A percentile compares a stretch with the other conserved stretches of the same genome.
Evolutionary conservation across 92 coral and sea anemone species (phyloP).

Genomic region (Pocillopora meandrina): DNA sequence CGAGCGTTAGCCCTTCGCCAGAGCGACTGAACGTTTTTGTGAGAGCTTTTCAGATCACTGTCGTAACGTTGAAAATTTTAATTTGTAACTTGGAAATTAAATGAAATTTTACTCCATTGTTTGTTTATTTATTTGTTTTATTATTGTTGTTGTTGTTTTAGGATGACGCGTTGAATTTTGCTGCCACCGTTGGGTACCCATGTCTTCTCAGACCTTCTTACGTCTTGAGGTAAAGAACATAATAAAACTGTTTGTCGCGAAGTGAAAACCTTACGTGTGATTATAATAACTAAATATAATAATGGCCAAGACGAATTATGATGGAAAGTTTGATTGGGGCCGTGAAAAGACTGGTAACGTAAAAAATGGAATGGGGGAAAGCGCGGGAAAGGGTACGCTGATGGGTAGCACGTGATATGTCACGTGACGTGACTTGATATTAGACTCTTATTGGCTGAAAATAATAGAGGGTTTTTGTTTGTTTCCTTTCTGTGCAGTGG

Average conservation of each 20-base stretch:
- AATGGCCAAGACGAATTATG: too few species aligned
- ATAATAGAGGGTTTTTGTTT: not conserved
- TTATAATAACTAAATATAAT: too few species aligned
- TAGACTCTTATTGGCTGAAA: too few species aligned
- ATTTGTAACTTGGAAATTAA: not conserved
- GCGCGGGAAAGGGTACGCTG: not conserved
- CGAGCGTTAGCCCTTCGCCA: too few species aligned
- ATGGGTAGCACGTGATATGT: not conserved
- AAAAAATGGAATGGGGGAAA: not conserved
- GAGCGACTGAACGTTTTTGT: too few species aligned
- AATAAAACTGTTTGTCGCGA: not conserved
- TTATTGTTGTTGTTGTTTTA: conserved; percentile 11
- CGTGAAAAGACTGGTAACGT: too few species aligned
- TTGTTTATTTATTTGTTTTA: not conserved
- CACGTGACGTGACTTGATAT: too few species aligned
- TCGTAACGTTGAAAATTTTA: too few species aligned
- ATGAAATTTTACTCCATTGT: not conserved
- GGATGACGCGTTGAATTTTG: conserved; percentile 98
- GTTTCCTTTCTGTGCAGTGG: conserved; percentile 62
- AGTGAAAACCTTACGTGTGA: too few species aligned
- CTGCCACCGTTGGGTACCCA: conserved; percentile 95
- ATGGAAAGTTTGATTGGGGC: too few species aligned
- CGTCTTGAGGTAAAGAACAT: conserved; percentile 79
- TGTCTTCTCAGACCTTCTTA: conserved; percentile 96
- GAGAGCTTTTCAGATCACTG: too few species aligned